Evolutionary conservation across 2,797 vertebrate genomes (phyloP), one percentile per base, ranked within the genome.

Genomic region (Pelobates cultripes): DNA sequence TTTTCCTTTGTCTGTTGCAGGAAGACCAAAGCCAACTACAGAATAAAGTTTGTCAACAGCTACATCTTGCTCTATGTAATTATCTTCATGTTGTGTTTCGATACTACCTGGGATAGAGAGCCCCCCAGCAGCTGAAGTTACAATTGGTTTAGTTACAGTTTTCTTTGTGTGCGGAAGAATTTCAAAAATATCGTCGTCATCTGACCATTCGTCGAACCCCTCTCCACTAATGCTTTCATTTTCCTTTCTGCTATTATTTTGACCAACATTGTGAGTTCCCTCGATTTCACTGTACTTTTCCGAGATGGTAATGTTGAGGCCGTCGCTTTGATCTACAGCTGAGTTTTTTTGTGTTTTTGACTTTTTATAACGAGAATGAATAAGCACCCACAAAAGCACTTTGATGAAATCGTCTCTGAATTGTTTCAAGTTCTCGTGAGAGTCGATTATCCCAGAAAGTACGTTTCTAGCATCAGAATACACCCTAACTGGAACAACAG

Each of bases 401-500:
- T 97, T 99, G 57, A 98, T 84, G 75, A 99, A 97, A 88, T 99
- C 97, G 53, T 95, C 93, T 89, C 96, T 97, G 88, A 99, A 94
- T 86, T 97, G 96, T 84, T 92, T 95, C 88, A 99, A 90, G 89
- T 97, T 96, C 82, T 98, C 96, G 43, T 96, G 96, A 8, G 96
- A 98, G 90, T 99, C 97, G 45, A 99, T 97, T 85, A 99, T 97
- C 84, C 97, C 98, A 70, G 97, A 97, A 17, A 99, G 93, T 45
- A 99, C 94, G 43, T 92, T 98, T 73, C 94, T 94, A 83, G 96
- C 97, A 47, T 99, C 98, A 0, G 98, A 99, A 90, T 99, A 99
- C 1, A 97, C 91, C 70, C 89, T 89, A 76, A 98, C 94, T 0
- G 95, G 96, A 15, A 99, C 88, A 68, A 95, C 90, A 6, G 96